These are phyloP conservation scores for Castor canadensis DNA, from an alignment of 2,113 vertebrate genomes.

Conservation along the genomic window DNA sequence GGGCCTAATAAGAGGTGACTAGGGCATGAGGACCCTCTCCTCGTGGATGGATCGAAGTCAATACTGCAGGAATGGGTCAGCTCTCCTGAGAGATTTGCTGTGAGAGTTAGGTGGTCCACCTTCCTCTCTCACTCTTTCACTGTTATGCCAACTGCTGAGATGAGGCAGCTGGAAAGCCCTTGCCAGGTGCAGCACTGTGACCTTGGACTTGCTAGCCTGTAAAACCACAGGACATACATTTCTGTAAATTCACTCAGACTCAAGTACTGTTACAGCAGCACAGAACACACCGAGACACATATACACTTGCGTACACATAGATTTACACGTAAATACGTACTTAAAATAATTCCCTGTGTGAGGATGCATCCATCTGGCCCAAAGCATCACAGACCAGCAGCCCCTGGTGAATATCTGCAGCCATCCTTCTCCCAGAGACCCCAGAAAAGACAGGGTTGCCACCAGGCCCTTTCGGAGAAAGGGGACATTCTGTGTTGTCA, in stretches of 20 bases:
- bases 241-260: background rate
- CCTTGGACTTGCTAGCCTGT: background rate
- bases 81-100: too few relatives aligned
- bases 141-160: background rate
- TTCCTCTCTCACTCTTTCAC: background rate
- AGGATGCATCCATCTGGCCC: background rate
- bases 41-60: accelerated
- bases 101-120: background rate
- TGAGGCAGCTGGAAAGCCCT: background rate
- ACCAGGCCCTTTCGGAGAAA: background rate
- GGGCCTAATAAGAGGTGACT: background rate
- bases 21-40: too few relatives aligned
- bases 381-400: background rate
- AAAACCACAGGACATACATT: background rate
- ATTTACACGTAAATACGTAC: background rate
- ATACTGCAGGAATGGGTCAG: background rate
- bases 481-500: background rate
- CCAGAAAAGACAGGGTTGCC: background rate
- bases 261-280: background rate
- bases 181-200: background rate
- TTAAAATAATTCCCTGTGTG: background rate
- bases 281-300: background rate
- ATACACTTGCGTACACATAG: too few relatives aligned
- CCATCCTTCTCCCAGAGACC: too few relatives aligned
- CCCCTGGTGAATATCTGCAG: too few relatives aligned